These are phyloP conservation scores for Struthidea cinerea DNA, from an alignment of 2,113 vertebrate genomes.

Conservation along the genomic window DNA sequence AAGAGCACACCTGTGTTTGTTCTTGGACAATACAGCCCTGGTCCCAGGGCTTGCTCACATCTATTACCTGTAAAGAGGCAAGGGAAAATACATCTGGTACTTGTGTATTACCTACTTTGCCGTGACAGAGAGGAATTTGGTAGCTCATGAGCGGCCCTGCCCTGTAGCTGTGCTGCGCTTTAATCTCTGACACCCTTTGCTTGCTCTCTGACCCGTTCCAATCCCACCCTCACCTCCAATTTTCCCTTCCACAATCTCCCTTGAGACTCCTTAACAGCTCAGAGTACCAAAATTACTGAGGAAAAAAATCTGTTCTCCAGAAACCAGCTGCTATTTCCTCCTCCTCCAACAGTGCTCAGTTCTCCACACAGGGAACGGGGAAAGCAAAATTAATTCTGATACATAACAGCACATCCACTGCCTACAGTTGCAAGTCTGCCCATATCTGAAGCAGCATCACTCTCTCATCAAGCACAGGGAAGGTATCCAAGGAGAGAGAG, in stretches of 20 bases:
- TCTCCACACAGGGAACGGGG: background rate
- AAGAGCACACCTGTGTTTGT: background rate
- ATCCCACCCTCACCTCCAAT: background rate
- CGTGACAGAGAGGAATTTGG: background rate
- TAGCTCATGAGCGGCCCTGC: background rate
- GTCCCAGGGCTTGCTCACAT: background rate
- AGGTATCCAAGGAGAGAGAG: background rate
- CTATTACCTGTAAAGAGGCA: background rate
- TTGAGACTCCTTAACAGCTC: background rate
- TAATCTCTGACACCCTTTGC: background rate
- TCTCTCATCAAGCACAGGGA: background rate
- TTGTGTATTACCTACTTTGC: background rate
- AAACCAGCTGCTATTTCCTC: background rate
- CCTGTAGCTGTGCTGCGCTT: background rate
- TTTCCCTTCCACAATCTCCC: background rate
- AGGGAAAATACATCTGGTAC: background rate
- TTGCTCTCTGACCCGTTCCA: background rate
- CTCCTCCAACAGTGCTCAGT: background rate
- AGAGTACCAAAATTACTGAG: background rate
- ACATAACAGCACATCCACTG: background rate
- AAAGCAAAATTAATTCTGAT: background rate
- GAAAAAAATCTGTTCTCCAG: background rate
- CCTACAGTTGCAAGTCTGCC: background rate
- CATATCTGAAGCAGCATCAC: background rate
- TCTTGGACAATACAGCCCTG: background rate